These are phyloP conservation scores for Chaetoderma sp. DNA, from an alignment of 2,888 invertebrate genomes.

Conservation along the genomic window DNA sequence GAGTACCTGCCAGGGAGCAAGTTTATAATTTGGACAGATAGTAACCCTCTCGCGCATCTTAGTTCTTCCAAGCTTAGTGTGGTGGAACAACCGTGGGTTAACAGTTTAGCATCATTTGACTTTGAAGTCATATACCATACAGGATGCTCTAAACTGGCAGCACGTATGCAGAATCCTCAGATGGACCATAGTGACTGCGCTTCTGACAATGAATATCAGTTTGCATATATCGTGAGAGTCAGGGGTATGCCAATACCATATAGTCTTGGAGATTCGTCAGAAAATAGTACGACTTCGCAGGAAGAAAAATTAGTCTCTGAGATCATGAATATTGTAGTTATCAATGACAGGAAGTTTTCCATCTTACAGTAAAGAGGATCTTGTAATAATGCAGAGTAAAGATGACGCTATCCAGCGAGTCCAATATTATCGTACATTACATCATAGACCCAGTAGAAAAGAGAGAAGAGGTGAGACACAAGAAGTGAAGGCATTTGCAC, in stretches of 20 bases:
- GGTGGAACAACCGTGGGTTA: conserved; percentile 20
- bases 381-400: neutral
- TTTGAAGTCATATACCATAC: conserved; percentile 12
- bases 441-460: neutral
- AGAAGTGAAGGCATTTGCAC: neutral
- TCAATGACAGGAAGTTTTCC: too few species aligned
- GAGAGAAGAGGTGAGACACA: neutral
- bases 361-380: neutral
- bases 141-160: too few species aligned
- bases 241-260: too few species aligned
- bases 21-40: conserved; percentile 15
- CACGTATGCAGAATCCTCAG: too few species aligned
- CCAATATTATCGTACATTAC: neutral
- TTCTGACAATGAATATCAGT: too few species aligned
- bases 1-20: conserved; percentile 12
- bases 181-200: too few species aligned
- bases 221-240: too few species aligned
- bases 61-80: conserved; percentile 17
- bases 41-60: conserved; percentile 16
- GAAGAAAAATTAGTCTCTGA: too few species aligned
- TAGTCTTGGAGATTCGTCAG: too few species aligned
- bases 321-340: too few species aligned
- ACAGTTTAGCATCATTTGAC: conserved; percentile 20
- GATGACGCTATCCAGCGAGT: neutral
- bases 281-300: too few species aligned